A percentile compares a stretch with the other conserved stretches of the same genome.
Evolutionary conservation across 2,113 vertebrate genomes (phyloP).

Genomic region (Axis porcinus): DNA sequence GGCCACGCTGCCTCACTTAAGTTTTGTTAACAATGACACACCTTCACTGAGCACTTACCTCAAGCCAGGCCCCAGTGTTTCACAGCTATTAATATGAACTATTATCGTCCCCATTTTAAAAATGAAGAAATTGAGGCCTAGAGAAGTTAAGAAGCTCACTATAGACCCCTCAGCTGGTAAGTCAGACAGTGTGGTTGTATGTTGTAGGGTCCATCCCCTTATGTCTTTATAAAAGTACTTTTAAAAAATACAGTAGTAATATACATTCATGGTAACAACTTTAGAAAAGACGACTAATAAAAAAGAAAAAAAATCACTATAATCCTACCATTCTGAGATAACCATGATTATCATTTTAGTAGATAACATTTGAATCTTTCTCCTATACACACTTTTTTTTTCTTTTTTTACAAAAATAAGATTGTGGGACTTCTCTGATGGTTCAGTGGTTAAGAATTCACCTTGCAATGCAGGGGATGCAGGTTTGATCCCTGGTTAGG

Average conservation of each 20-base stretch:
- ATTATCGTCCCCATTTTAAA: neutral
- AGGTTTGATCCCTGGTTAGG: neutral
- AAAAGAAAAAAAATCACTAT: neutral
- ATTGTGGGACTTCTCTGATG: neutral
- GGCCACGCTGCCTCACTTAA: neutral
- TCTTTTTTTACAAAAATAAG: neutral
- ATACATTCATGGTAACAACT: neutral
- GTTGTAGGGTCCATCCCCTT: neutral
- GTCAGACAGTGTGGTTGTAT: neutral
- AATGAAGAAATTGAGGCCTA: neutral
- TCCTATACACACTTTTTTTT: neutral
- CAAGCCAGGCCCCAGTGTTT: neutral
- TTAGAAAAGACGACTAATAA: constrained; percentile 1
- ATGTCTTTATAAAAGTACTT: neutral
- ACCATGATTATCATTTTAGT: neutral
- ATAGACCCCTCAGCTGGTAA: neutral
- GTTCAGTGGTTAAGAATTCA: neutral
- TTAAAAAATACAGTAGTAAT: neutral
- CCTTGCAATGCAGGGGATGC: neutral
- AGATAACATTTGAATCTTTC: neutral
- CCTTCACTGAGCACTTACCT: neutral
- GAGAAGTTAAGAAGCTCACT: neutral
- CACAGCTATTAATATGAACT: neutral
- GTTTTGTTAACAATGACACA: neutral
- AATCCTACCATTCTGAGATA: neutral